Evolutionary conservation across 2,888 invertebrate species (phyloP).

Genomic region (Apamea crenata): DNA sequence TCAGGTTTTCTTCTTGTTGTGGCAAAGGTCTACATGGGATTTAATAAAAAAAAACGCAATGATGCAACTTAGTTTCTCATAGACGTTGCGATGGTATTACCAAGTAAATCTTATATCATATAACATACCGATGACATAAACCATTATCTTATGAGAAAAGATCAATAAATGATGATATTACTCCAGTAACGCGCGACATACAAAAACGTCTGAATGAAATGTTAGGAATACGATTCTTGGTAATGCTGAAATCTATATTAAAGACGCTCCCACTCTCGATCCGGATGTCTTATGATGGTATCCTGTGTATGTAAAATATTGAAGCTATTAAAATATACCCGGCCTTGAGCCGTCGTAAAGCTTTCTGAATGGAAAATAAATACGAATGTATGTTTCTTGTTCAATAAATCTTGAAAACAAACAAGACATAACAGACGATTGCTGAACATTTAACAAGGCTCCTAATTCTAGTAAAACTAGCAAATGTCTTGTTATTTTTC

Average conservation of each 20-base stretch:
- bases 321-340: background rate
- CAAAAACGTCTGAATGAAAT: slow-evolving; percentile 12
- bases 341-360: slow-evolving; percentile 16
- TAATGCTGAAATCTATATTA: background rate
- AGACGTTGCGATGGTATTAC: slow-evolving; percentile 36
- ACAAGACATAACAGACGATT: background rate
- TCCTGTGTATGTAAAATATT: background rate
- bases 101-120: slow-evolving; percentile 57
- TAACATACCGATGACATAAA: slow-evolving; percentile 50
- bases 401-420: slow-evolving; percentile 8
- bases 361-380: slow-evolving; percentile 18
- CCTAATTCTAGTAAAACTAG: slow-evolving; percentile 11
- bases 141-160: slow-evolving; percentile 21
- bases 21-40: slow-evolving; percentile 1
- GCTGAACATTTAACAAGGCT: slow-evolving; percentile 20
- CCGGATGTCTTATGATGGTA: background rate
- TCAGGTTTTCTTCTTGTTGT: background rate
- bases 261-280: background rate
- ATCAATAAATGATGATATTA: background rate
- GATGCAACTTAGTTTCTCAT: slow-evolving; percentile 48
- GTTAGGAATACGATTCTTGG: background rate
- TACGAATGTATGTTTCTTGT: background rate
- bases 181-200: background rate
- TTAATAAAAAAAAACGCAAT: slow-evolving; percentile 29
- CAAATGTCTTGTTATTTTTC: background rate